Evolutionary conservation across 2,797 vertebrate genomes (phyloP), one percentile per base, ranked within the genome.

Genomic region (Cossypha niveicapilla): DNA sequence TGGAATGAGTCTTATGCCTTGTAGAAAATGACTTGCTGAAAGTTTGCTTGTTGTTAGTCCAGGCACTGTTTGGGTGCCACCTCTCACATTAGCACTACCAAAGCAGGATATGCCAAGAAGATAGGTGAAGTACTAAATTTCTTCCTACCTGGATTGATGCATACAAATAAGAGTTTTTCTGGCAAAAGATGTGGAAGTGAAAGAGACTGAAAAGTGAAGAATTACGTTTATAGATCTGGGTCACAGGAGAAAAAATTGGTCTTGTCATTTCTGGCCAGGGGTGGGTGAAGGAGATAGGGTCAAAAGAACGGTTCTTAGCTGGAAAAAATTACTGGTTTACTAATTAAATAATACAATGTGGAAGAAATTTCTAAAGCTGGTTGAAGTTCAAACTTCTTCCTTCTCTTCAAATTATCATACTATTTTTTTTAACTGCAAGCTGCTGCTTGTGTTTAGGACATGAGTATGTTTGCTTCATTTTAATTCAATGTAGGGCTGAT

Each of bases 241-340:
- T 62, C 71, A 35, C 7, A 50, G 61, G 22, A 81, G 51, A 50
- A 74, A 65, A 48, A 82, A 34, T 50, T 8, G 11, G 18, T 61
- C 0, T 8, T 14, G 18, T 61, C 0, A 1, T 61, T 81, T 93
- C 21, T 67, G 44, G 27, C 42, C 48, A n/a, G 39, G 18, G 23
- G 12, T 68, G 4, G 18, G 14, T 76, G 35, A 78, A 74, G 12
- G 34, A 70, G 9, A 21, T 14, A 30, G 10, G 14, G 24, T 61
- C 60, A 79, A 78, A 93, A 77, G 54, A 12, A 25, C 18, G 7
- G 34, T 70, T 68, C 28, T 76, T 19, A 27, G 18, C 6, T 19
- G 41, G 48, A 86, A 70, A 70, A 57, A 90, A 21, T 30, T 57
- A 7, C 11, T 58, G 19, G 7, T 14, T 83, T 76, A 19, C 22